Evolutionary conservation across 2,797 vertebrate genomes (phyloP).

Genomic region (Fistularia tabacaria): DNA sequence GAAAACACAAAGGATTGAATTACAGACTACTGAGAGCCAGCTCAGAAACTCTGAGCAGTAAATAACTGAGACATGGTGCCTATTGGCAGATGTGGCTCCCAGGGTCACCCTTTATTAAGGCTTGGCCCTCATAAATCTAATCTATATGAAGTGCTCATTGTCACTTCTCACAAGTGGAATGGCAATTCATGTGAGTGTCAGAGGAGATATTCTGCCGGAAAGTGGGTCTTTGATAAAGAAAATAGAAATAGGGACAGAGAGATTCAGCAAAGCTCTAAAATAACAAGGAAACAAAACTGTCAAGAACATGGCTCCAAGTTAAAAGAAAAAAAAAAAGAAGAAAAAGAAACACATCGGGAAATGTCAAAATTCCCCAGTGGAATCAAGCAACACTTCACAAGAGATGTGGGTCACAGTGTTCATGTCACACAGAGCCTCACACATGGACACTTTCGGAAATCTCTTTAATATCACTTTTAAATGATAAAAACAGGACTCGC

Average conservation of each 20-base stretch:
- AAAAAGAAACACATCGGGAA: conserved; percentile 60
- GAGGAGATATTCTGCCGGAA: conserved; percentile 30
- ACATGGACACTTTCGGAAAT: conserved; percentile 57
- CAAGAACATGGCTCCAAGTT: conserved; percentile 35
- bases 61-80: conserved; percentile 56
- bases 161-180: conserved; percentile 14
- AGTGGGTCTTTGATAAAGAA: conserved; percentile 37
- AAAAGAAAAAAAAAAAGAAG: conserved; percentile 35
- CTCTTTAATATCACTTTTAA: background rate
- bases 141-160: conserved; percentile 54
- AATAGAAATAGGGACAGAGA: conserved; percentile 9
- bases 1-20: conserved; percentile 58
- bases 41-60: conserved; percentile 41
- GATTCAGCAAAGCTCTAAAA: conserved; percentile 54
- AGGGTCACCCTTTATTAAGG: conserved; percentile 69
- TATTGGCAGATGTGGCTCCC: conserved; percentile 55
- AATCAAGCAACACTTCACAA: conserved; percentile 50
- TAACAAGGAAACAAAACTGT: conserved; percentile 65
- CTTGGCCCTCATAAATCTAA: conserved; percentile 60
- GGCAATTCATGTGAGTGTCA: background rate
- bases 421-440: conserved; percentile 47
- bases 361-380: conserved; percentile 66
- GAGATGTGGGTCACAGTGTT: conserved; percentile 61
- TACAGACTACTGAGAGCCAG: conserved; percentile 41
- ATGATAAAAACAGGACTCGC: no score